Evolutionary conservation across 2,888 invertebrate species (phyloP).

Genomic region (Apotomis turbidana): DNA sequence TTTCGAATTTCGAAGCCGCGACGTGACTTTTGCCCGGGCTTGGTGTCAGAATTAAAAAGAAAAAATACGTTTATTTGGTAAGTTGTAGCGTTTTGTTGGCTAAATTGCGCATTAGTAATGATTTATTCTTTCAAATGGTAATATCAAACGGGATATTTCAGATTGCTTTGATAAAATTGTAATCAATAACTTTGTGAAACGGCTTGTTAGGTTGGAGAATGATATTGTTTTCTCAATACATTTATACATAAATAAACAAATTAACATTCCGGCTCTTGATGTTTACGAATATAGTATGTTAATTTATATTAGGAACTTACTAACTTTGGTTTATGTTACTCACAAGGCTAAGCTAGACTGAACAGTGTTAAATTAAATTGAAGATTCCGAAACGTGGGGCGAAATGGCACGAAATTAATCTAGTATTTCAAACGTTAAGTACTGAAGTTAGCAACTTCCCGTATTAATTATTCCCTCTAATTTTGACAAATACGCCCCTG

Average conservation of each 20-base stretch:
- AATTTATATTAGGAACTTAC: neutral
- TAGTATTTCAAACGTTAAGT: constrained; percentile 33
- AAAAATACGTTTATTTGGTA: constrained; percentile 25
- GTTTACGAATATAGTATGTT: too few relatives aligned
- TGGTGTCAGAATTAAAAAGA: constrained; percentile 31
- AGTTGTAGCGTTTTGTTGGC: constrained; percentile 17
- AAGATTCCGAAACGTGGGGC: constrained; percentile 3
- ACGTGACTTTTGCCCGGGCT: constrained; percentile 35
- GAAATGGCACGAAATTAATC: constrained; percentile 27
- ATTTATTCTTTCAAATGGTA: constrained; percentile 2
- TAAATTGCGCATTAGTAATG: constrained; percentile 9
- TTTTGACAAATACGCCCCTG: constrained; percentile 64
- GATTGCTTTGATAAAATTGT: neutral
- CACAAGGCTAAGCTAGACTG: constrained; percentile 9
- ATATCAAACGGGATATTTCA: neutral
- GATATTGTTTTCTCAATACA: too few relatives aligned
- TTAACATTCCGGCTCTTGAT: too few relatives aligned
- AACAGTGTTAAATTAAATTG: constrained; percentile 14
- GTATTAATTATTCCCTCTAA: constrained; percentile 61
- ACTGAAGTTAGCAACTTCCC: constrained; percentile 39
- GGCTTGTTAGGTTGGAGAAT: too few relatives aligned
- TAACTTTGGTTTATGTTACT: neutral
- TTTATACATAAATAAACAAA: too few relatives aligned
- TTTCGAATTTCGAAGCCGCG: constrained; percentile 42
- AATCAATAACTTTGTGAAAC: too few relatives aligned